These are phyloP conservation scores for Mormyrus hasselquistii DNA, from an alignment of 2,797 vertebrate species.

Conservation along the genomic window DNA sequence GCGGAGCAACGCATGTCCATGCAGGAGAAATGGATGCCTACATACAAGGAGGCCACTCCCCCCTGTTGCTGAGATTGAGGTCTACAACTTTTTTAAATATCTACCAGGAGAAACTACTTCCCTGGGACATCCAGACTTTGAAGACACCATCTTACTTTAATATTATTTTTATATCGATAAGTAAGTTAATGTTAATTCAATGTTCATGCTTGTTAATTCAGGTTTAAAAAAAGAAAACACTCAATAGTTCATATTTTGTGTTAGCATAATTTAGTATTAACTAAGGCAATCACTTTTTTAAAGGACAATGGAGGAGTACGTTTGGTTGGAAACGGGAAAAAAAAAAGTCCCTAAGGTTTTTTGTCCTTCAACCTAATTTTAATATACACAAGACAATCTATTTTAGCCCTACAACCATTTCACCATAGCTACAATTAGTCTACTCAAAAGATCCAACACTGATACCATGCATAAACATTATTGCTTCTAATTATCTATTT, in stretches of 20 bases:
- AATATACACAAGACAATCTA: constrained; percentile 28
- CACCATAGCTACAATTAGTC: constrained; percentile 41
- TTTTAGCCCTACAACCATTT: constrained; percentile 28
- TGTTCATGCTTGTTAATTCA: background rate
- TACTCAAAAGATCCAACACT: constrained; percentile 62
- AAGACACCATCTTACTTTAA: background rate
- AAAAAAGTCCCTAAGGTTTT: background rate
- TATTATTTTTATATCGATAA: background rate
- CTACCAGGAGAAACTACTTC: background rate
- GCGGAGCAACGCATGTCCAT: background rate
- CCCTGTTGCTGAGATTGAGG: background rate
- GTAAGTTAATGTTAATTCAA: background rate
- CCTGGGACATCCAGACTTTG: background rate
- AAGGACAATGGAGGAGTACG: background rate
- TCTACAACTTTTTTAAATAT: background rate
- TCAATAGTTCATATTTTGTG: background rate
- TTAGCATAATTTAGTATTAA: background rate
- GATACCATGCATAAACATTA: constrained; percentile 85
- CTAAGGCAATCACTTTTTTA: constrained; percentile 5
- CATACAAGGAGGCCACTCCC: background rate
- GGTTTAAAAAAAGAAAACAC: background rate
- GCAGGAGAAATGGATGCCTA: background rate
- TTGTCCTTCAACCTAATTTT: constrained; percentile 19
- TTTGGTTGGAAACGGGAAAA: background rate
- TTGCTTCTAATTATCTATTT: constrained; percentile 89